Conservation (phyloP, 2,888 invertebrate genomes). For the Ophonus ardosiacus region DNA sequence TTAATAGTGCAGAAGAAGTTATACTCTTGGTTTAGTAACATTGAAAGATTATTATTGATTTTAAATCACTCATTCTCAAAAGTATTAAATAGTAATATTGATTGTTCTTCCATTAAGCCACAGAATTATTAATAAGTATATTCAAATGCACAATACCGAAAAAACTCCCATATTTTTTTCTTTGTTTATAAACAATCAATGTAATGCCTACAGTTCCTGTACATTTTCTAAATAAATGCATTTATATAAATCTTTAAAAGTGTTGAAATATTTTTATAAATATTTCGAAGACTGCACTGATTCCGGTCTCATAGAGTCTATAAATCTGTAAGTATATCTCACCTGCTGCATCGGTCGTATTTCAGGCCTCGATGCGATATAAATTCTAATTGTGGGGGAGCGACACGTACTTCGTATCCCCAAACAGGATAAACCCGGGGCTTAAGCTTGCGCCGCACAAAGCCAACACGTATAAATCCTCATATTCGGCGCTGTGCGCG, state of each 20-base stretch:
- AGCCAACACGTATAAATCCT: conserved; percentile 58
- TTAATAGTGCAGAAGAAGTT: no score
- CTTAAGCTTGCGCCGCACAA: conserved; percentile 49
- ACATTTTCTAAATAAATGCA: no score
- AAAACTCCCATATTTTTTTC: no score
- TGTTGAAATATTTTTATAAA: neutral
- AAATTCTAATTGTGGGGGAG: conserved; percentile 56
- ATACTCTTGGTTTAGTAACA: no score
- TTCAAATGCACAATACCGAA: no score
- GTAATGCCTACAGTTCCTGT: no score
- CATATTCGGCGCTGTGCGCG: conserved; percentile 47
- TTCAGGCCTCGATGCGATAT: conserved; percentile 49
- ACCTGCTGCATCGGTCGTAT: conserved; percentile 57
- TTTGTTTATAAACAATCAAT: no score
- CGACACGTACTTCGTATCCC: conserved; percentile 16
- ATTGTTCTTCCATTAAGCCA: no score
- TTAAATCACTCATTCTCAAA: no score
- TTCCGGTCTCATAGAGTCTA: neutral
- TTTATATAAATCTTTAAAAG: neutral
- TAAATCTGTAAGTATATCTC: conserved; percentile 59
- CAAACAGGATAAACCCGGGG: conserved; percentile 59
- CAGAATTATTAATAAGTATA: no score
- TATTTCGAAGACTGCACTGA: conserved; percentile 2
- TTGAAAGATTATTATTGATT: no score
- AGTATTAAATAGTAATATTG: no score